Percentiles rank a stretch among this genome's conserved stretches.
Conservation (phyloP, 2,113 vertebrate species). For the Megaptera novaeangliae region DNA sequence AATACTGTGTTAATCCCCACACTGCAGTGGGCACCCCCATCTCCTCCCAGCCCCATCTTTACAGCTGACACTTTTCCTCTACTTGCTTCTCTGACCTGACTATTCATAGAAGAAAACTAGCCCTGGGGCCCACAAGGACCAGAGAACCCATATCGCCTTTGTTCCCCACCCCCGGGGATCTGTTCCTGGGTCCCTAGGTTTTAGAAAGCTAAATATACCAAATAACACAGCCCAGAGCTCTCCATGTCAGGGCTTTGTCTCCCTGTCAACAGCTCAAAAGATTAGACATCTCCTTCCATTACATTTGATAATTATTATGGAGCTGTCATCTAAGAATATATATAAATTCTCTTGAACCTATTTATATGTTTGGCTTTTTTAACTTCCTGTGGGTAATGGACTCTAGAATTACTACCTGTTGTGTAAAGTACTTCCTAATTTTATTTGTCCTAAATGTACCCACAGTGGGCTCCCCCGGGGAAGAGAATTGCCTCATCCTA, state of each 20-base stretch:
- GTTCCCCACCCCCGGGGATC: neutral
- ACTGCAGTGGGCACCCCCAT: neutral
- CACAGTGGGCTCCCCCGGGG: neutral
- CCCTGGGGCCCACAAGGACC: neutral
- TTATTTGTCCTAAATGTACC: conserved; percentile 6
- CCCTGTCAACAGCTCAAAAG: conserved; percentile 1
- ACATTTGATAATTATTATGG: neutral
- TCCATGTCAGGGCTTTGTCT: neutral
- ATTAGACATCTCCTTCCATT: conserved; percentile 14
- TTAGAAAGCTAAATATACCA: neutral
- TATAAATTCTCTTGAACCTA: conserved; percentile 2
- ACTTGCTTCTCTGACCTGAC: neutral
- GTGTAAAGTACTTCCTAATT: conserved; percentile 40
- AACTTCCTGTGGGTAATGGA: conserved; percentile 26
- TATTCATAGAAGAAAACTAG: neutral
- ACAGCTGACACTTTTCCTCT: neutral
- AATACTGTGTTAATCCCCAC: no score
- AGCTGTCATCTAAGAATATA: neutral
- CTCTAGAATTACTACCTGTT: neutral
- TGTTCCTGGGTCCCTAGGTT: neutral
- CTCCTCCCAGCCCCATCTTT: neutral
- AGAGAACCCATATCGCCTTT: neutral
- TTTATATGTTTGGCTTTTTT: conserved; percentile 32
- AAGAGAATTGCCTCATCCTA: neutral
- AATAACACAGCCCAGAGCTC: neutral